Evolutionary conservation across 2,113 vertebrate genomes (phyloP).

Genomic region (Clarias macrocephalus): DNA sequence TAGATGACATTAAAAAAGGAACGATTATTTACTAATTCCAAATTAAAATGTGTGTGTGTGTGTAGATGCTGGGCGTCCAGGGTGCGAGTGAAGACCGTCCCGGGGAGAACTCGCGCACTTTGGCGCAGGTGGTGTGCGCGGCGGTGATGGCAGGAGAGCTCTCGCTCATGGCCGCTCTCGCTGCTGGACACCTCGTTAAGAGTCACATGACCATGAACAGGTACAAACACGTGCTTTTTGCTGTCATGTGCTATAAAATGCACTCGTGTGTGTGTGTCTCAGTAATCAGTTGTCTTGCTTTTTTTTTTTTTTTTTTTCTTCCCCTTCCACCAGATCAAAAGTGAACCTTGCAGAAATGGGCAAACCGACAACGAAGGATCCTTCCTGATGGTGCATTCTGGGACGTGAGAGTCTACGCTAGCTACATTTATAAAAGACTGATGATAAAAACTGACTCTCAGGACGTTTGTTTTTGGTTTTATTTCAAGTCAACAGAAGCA

Average conservation of each 20-base stretch:
- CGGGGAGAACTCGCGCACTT: conserved; percentile 89
- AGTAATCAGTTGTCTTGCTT: not conserved
- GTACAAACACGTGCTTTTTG: conserved; percentile 61
- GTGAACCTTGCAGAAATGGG: conserved; percentile 81
- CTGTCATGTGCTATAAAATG: not conserved
- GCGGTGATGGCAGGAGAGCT: conserved; percentile 94
- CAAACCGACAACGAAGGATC: conserved; percentile 76
- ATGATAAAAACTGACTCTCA: not conserved
- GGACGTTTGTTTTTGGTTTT: not conserved
- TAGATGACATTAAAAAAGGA: not conserved
- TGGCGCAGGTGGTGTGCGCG: conserved; percentile 89
- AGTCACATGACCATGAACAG: conserved; percentile 99
- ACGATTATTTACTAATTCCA: not conserved
- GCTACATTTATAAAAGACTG: not conserved
- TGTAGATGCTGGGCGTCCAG: conserved; percentile 92
- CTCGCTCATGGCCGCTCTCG: conserved; percentile 91
- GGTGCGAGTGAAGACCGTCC: conserved; percentile 84
- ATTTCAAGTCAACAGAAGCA: not conserved
- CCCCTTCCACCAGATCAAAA: conserved; percentile 80
- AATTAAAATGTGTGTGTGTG: conserved; percentile 26
- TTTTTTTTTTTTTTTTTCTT: conserved; percentile 4
- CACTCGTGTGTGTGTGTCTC: not conserved
- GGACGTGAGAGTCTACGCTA: not conserved
- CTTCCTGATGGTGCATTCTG: conserved; percentile 70
- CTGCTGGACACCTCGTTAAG: conserved; percentile 92